Percentiles rank a stretch among this genome's conserved stretches.
phyloP scores from a whole-genome alignment of 2,888 invertebrate species.

The Criorhina ranunculi region DNA sequence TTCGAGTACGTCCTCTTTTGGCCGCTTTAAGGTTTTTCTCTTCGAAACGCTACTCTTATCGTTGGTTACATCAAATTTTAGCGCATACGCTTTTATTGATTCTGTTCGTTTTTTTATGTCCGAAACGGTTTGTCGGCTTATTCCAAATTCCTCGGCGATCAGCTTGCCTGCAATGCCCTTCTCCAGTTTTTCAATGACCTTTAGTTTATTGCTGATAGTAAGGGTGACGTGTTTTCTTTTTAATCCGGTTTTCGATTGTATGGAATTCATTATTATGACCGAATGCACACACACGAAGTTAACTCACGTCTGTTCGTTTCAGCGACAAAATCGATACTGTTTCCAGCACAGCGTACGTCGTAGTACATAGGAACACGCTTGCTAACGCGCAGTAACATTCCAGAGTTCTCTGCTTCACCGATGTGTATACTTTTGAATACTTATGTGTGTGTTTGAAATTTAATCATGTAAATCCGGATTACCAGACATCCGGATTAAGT shows the following conservation, averaged over 20 bases:
- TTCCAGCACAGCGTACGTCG: background rate
- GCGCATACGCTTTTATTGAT: constrained; percentile 29
- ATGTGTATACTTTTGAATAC: background rate
- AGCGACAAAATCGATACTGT: constrained; percentile 48
- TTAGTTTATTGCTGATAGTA: constrained; percentile 49
- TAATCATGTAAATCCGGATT: constrained; percentile 15
- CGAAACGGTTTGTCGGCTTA: constrained; percentile 56
- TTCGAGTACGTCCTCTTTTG: constrained; percentile 35
- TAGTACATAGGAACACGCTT: too few relatives aligned
- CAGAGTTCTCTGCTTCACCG: background rate
- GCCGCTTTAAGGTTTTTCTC: constrained; percentile 29
- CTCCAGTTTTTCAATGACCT: constrained; percentile 52
- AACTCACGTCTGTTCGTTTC: constrained; percentile 26
- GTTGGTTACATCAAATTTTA: constrained; percentile 20
- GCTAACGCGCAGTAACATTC: constrained; percentile 28
- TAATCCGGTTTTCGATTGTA: constrained; percentile 35
- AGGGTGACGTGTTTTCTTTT: constrained; percentile 56
- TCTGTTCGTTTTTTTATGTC: constrained; percentile 42
- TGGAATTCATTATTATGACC: background rate
- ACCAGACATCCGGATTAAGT: constrained; percentile 22
- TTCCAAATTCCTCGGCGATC: constrained; percentile 47
- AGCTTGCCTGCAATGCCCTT: constrained; percentile 16
- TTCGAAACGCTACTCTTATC: constrained; percentile 8
- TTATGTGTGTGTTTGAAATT: background rate
- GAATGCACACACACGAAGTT: too few relatives aligned